Evolutionary conservation across 2,888 invertebrate species (phyloP).

Genomic region (Anaspis maculata): DNA sequence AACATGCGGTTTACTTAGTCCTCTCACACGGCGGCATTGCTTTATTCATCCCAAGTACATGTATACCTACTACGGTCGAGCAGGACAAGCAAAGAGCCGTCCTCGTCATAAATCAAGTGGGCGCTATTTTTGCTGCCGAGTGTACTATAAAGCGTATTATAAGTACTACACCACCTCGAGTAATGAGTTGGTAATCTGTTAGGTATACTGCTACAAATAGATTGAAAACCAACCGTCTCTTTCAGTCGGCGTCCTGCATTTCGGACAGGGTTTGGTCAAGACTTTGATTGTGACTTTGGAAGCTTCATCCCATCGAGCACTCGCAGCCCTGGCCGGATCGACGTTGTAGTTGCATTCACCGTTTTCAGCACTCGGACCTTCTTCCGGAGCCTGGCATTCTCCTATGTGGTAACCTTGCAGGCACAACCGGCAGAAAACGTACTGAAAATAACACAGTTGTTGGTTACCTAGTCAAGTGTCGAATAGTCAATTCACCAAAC

Average conservation of each 20-base stretch:
- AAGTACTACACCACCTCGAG: too few species aligned
- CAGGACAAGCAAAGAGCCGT: too few species aligned
- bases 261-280: constrained; percentile 76
- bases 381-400: constrained; percentile 49
- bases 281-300: constrained; percentile 64
- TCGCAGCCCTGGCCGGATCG: constrained; percentile 51
- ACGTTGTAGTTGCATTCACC: constrained; percentile 49
- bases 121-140: too few species aligned
- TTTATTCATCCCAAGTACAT: too few species aligned
- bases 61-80: too few species aligned
- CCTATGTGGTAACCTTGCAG: constrained; percentile 70
- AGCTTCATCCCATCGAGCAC: constrained; percentile 71
- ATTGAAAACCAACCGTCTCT: constrained; percentile 51
- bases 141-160: too few species aligned
- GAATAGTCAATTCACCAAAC: too few species aligned
- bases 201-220: neutral
- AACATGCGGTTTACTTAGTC: too few species aligned
- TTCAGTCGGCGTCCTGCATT: constrained; percentile 76
- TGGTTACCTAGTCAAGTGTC: too few species aligned
- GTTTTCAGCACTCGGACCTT: constrained; percentile 25
- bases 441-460: constrained; percentile 44
- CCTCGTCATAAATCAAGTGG: too few species aligned
- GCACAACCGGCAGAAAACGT: constrained; percentile 71
- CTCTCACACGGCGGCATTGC: too few species aligned
- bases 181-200: too few species aligned